Evolutionary conservation across 1,140 invertebrate genomes (phyloP).

Genomic region (Saccostrea echinata): DNA sequence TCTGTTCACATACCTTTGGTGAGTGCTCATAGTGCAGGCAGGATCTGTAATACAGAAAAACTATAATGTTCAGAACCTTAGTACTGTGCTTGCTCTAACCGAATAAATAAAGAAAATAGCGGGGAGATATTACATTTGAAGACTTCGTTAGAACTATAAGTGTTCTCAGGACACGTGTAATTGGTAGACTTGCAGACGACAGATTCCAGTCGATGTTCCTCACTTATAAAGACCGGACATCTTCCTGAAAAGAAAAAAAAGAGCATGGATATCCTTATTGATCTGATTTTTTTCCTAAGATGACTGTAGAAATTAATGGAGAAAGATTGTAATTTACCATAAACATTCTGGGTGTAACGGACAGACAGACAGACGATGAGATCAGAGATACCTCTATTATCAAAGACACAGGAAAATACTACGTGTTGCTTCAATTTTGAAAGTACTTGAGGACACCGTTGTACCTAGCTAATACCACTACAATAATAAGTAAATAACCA

Average conservation of each 20-base stretch:
- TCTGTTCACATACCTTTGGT: not conserved
- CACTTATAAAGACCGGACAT: not conserved
- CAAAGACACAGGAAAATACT: no score
- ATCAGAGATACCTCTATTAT: no score
- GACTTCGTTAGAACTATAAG: not conserved
- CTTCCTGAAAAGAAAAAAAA: not conserved
- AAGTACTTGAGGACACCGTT: no score
- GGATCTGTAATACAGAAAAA: not conserved
- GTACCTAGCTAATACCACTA: no score
- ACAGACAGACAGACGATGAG: no score
- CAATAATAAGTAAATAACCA: no score
- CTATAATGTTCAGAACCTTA: not conserved
- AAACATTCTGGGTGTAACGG: no score
- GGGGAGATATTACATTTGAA: not conserved
- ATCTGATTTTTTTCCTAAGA: not conserved
- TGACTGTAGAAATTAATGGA: not conserved
- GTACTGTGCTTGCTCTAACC: not conserved
- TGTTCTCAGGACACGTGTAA: not conserved
- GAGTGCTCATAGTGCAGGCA: not conserved
- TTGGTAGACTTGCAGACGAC: not conserved
- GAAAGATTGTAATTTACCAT: not conserved
- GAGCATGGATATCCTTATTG: no score
- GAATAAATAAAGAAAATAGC: not conserved
- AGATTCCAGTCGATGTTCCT: constrained; percentile 5
- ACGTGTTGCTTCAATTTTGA: no score